Percentiles rank a stretch among this genome's conserved stretches.
These are phyloP conservation scores for Parapristionchus giblindavisi DNA, from an alignment of 2,888 invertebrate species.

Conservation along the genomic window DNA sequence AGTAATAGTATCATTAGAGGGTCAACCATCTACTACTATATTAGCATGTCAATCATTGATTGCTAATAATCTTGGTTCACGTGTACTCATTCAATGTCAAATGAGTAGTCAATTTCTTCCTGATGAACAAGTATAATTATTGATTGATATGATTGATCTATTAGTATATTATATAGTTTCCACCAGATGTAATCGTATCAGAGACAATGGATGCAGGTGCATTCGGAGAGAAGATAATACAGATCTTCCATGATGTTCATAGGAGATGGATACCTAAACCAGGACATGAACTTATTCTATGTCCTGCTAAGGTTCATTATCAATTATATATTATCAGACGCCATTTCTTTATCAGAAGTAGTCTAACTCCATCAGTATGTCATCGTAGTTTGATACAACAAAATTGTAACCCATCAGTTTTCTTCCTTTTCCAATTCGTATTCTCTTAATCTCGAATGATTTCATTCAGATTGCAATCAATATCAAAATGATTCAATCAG, in stretches of 20 bases:
- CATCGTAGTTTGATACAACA: no score
- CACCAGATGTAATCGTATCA: slow-evolving; percentile 25
- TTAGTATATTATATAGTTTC: background rate
- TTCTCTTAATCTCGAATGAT: background rate
- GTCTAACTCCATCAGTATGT: no score
- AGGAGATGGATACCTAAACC: background rate
- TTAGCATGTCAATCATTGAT: background rate
- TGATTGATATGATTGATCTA: background rate
- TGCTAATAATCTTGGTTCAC: background rate
- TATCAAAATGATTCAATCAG: background rate
- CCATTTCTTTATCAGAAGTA: no score
- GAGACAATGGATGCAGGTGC: slow-evolving; percentile 32
- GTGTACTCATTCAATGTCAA: no score
- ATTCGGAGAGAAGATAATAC: slow-evolving; percentile 20
- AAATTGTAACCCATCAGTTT: no score
- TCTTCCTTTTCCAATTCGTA: background rate
- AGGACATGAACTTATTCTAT: background rate
- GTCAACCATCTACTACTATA: background rate
- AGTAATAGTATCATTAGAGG: background rate
- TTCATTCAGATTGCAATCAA: background rate
- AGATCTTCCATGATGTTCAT: slow-evolving; percentile 33
- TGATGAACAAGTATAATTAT: background rate
- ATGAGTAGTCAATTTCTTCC: background rate
- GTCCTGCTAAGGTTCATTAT: slow-evolving; percentile 14
- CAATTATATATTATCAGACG: background rate